Conservation (phyloP, 1,140 invertebrate species). For the Drosophila lacteicornis region DNA sequence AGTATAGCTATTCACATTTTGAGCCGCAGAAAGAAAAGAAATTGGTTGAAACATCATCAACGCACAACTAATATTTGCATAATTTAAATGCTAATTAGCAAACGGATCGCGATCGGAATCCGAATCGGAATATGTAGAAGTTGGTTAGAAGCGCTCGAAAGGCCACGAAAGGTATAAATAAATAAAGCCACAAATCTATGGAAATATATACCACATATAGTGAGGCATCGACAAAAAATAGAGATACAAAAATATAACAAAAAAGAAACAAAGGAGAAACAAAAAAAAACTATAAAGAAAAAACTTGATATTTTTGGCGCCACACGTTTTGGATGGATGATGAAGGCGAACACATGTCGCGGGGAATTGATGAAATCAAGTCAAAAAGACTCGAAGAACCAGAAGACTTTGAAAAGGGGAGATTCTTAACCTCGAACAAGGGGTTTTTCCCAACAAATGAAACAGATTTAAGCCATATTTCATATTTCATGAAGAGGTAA, state of each 20-base stretch:
- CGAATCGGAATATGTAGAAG: slow-evolving; percentile 11
- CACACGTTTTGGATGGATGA: slow-evolving; percentile 9
- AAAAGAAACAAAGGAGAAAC: neutral
- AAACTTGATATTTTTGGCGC: slow-evolving; percentile 45
- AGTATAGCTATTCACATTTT: slow-evolving; percentile 30
- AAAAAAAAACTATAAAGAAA: slow-evolving; percentile 1
- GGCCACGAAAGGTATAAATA: slow-evolving; percentile 61
- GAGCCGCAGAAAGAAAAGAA: slow-evolving; percentile 38
- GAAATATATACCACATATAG: slow-evolving; percentile 37
- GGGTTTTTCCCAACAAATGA: neutral
- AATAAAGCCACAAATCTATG: slow-evolving; percentile 42
- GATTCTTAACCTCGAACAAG: neutral
- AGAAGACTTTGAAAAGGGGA: neutral
- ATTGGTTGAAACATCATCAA: slow-evolving; percentile 37
- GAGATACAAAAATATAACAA: slow-evolving; percentile 17
- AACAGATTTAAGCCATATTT: neutral
- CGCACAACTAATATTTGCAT: slow-evolving; percentile 68
- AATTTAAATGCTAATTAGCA: slow-evolving; percentile 76
- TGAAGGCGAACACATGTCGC: slow-evolving; percentile 17
- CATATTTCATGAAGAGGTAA: too few species aligned
- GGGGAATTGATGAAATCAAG: slow-evolving; percentile 11
- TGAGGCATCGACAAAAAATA: slow-evolving; percentile 6
- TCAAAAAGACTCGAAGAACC: slow-evolving; percentile 3
- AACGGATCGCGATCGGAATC: slow-evolving; percentile 10
- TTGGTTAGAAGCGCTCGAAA: slow-evolving; percentile 8